Conservation (phyloP, 2,888 invertebrate species). For the Rhaphigaster nebulosa region DNA sequence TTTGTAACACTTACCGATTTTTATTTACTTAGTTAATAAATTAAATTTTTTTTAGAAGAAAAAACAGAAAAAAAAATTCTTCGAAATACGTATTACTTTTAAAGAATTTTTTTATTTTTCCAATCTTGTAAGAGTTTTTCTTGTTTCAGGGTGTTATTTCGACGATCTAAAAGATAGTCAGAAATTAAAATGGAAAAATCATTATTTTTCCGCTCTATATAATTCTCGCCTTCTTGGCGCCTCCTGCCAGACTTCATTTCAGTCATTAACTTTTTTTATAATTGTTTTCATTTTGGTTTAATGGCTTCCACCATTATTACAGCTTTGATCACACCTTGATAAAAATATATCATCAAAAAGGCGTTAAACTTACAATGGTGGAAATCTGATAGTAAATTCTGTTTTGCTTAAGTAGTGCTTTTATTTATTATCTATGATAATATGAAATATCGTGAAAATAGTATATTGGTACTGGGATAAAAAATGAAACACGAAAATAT, state of each 20-base stretch:
- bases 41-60: too few relatives aligned
- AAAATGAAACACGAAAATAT: not conserved
- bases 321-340: not conserved
- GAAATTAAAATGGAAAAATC: slow-evolving; percentile 31
- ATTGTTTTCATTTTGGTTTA: not conserved
- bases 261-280: not conserved
- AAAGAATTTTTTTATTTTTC: not conserved
- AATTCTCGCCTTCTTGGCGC: not conserved
- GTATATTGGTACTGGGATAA: not conserved
- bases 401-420: too few relatives aligned
- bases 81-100: too few relatives aligned
- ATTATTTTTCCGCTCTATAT: slow-evolving; percentile 20
- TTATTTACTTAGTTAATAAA: too few relatives aligned
- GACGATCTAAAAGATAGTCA: not conserved
- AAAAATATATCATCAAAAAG: not conserved
- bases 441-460: too few relatives aligned
- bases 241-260: not conserved
- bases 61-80: too few relatives aligned
- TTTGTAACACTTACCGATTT: too few relatives aligned
- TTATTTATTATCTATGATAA: too few relatives aligned
- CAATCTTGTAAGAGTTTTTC: not conserved
- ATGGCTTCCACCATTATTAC: not conserved
- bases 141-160: not conserved
- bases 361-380: too few relatives aligned
- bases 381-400: too few relatives aligned